phyloP scores from a whole-genome alignment of 2,113 vertebrate genomes.

The Rhabdornis inornatus region DNA sequence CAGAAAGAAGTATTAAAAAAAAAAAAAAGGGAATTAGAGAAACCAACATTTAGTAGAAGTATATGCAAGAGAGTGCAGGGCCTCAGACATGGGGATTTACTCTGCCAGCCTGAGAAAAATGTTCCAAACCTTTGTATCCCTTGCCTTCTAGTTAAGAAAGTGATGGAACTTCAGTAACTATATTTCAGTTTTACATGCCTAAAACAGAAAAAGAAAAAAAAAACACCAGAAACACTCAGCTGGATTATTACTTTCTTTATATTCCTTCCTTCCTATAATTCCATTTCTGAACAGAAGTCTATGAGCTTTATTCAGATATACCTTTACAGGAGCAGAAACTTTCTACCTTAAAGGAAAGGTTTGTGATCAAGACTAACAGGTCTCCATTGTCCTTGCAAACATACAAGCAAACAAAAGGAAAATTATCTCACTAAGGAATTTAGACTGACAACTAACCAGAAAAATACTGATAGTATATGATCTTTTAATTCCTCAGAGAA shows the following conservation, averaged over 20 bases:
- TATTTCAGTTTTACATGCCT: background rate
- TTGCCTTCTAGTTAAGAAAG: background rate
- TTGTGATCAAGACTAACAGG: background rate
- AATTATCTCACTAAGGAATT: background rate
- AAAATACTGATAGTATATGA: background rate
- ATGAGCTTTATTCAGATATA: background rate
- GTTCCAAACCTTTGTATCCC: background rate
- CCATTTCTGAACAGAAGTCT: background rate
- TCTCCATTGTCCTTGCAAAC: background rate
- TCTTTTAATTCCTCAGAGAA: background rate
- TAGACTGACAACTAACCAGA: background rate
- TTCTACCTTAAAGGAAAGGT: background rate
- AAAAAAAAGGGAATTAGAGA: constrained; percentile 1
- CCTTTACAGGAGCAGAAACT: background rate
- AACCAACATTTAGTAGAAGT: background rate
- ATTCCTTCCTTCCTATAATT: background rate
- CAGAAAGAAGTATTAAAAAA: background rate
- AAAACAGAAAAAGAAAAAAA: background rate
- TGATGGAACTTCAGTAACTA: background rate
- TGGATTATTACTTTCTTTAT: background rate
- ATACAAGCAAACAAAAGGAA: background rate
- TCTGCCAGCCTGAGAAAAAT: background rate
- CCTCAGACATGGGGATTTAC: background rate
- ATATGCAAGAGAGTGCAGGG: background rate
- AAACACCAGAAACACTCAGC: rapidly evolving